These are phyloP conservation scores for Sebastes itinus DNA, from an alignment of 2,797 vertebrate species.

Conservation along the genomic window DNA sequence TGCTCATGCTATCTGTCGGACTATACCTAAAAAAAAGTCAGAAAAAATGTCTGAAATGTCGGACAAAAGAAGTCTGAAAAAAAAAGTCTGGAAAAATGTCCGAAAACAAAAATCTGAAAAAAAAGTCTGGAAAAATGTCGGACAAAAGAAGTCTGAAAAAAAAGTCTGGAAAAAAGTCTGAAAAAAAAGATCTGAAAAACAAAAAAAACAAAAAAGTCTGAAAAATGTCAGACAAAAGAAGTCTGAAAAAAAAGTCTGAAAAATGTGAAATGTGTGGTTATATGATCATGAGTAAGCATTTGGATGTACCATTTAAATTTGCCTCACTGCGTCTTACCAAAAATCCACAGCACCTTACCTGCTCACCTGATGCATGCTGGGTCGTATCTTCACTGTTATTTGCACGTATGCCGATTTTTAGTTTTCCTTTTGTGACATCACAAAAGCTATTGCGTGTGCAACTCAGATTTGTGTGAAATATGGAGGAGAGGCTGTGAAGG, in stretches of 20 bases:
- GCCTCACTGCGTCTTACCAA: neutral
- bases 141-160: no score
- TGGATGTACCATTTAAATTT: neutral
- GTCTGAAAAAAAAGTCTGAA: neutral
- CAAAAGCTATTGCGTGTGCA: neutral
- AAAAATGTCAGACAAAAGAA: no score
- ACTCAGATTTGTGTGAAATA: neutral
- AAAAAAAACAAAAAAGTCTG: no score
- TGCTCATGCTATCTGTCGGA: no score
- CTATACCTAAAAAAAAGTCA: no score
- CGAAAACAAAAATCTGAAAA: no score
- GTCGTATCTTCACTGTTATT: neutral
- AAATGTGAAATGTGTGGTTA: neutral
- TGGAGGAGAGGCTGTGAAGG: neutral
- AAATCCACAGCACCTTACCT: neutral
- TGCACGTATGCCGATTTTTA: neutral
- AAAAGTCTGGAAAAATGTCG: no score
- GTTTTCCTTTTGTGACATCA: neutral
- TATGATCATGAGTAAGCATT: neutral
- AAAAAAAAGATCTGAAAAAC: no score
- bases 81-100: no score
- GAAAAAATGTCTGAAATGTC: no score
- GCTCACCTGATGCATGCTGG: neutral
- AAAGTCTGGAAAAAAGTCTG: no score
- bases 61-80: no score